phyloP scores from a whole-genome alignment of 2,113 vertebrate species.

The Malurus alboscapulatus region DNA sequence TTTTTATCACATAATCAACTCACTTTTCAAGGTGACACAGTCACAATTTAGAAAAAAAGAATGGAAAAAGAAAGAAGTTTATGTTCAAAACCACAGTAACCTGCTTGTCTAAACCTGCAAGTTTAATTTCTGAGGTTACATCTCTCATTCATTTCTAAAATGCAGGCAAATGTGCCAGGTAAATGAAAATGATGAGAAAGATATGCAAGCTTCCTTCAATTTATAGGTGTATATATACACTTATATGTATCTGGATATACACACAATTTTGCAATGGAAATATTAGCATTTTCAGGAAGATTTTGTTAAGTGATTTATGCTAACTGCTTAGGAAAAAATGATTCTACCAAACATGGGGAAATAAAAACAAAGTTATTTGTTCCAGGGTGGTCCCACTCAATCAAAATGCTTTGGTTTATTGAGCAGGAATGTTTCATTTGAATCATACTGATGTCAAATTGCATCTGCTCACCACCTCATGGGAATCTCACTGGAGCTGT shows the following conservation, averaged over 20 bases:
- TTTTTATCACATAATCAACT: not conserved
- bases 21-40: conserved; percentile 15
- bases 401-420: conserved; percentile 34
- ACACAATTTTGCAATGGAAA: not conserved
- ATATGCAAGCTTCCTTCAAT: not conserved
- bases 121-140: not conserved
- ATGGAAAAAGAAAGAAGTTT: not conserved
- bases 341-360: not conserved
- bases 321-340: not conserved
- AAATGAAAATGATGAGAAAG: not conserved
- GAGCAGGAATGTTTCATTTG: conserved; percentile 39
- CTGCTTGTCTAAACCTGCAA: not conserved
- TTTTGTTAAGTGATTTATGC: not conserved
- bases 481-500: not conserved
- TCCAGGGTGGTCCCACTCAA: not conserved
- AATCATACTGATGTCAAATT: conserved; percentile 36
- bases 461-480: not conserved
- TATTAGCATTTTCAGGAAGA: not conserved
- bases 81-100: not conserved
- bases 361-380: conserved; percentile 5
- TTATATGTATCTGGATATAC: not conserved
- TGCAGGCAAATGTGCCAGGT: not conserved
- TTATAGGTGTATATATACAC: not conserved
- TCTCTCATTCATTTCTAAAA: not conserved
- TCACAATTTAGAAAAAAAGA: not conserved